Evolutionary conservation across 2,113 vertebrate species (phyloP), one percentile per base, ranked within the genome.

Genomic region (Tetraodon nigroviridis): DNA sequence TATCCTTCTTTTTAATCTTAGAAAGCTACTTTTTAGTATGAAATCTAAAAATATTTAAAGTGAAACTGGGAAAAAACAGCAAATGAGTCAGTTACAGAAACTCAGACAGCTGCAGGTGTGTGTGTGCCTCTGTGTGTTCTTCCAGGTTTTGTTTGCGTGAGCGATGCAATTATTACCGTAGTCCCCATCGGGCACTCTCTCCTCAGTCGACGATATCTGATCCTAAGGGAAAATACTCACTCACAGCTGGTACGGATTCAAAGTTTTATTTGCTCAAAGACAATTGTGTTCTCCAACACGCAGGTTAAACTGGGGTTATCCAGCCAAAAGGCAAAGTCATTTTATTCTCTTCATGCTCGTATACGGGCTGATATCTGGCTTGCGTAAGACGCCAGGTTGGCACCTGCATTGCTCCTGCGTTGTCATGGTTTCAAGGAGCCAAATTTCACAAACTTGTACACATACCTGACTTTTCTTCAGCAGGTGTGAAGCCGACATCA

Each of bases 71-170:
- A 6, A 27, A 64, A 46, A 51, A 62, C 10, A 37, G 32, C 32
- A 11, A 37, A 37, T 32, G 29, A 32, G 29, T 37, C 32, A 3
- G 55, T 67, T 51, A 66, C 45, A 37, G 29, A 37, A 51, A 10
- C 51, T 18, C 42, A 55, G 16, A 21, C 57, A 51, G 51, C 45
- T 18, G 21, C 69, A 63, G 65, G 50, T 54, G 51, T 70, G 64
- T 67, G 18, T 51, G 55, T 54, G 40, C 45, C 18, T 51, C 3
- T 20, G 49, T 22, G 19, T 51, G 8, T 51, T n/a, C n/a, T n/a
- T n/a, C n/a, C n/a, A n/a, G n/a, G n/a, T n/a, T 50, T 18, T 50
- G 18, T 50, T 19, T 46, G 15, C 69, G 54, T 45, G 42, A 48
- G 58, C 27, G 40, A 48, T 29, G 44, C 22, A 29, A 51, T 53